These are phyloP conservation scores for Bembecia ichneumoniformis DNA, from an alignment of 2,888 invertebrate species.

Conservation along the genomic window DNA sequence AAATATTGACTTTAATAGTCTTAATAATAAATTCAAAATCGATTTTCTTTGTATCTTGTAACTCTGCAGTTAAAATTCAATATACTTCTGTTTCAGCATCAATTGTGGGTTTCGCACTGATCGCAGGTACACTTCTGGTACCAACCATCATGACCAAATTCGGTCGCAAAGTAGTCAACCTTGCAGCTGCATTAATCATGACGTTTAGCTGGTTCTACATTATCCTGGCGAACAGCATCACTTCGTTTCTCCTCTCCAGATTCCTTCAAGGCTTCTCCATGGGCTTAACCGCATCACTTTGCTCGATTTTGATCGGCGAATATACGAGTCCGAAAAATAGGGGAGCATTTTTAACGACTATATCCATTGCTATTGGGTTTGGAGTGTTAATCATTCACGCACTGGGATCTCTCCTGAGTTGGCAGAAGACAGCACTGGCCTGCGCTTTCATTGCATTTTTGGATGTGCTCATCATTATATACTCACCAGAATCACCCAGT, in stretches of 20 bases:
- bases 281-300: constrained; percentile 50
- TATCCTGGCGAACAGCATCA: constrained; percentile 25
- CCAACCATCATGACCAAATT: constrained; percentile 39
- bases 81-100: constrained; percentile 10
- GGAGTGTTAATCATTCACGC: constrained; percentile 70
- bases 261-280: constrained; percentile 40
- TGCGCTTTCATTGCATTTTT: constrained; percentile 37
- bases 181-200: constrained; percentile 41
- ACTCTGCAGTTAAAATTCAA: background rate
- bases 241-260: constrained; percentile 12
- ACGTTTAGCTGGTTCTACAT: constrained; percentile 55
- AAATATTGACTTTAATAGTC: background rate
- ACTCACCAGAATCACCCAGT: constrained; percentile 68
- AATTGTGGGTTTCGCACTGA: constrained; percentile 11
- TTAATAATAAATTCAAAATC: background rate
- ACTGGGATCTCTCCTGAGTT: constrained; percentile 63
- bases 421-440: constrained; percentile 54
- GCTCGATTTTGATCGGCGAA: constrained; percentile 58
- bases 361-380: constrained; percentile 64
- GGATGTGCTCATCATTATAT: constrained; percentile 25
- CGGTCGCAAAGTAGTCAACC: constrained; percentile 52
- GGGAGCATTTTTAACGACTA: constrained; percentile 66
- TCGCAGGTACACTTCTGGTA: constrained; percentile 9
- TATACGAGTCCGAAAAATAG: constrained; percentile 65
- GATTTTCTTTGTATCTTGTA: background rate